Base-by-base conservation (phyloP, 1,140 invertebrate genomes). In the Planococcus citri region DNA sequence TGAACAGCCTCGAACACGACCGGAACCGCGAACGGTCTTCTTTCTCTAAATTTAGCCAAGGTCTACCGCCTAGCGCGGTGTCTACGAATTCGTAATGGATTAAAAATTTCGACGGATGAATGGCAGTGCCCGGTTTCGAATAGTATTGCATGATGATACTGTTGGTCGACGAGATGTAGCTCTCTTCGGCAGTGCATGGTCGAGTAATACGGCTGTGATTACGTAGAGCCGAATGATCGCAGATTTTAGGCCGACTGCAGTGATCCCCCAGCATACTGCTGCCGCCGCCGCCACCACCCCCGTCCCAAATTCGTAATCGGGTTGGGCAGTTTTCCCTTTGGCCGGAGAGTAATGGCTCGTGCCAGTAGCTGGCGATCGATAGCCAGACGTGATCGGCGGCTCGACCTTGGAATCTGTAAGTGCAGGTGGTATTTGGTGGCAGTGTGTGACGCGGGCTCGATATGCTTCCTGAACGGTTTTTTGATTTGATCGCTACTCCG, bases 351-450 rank as follows among this genome's bases (percentile, higher is more conserved):
- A 73, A 67, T 24, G 72, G 69, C 17, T 74, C 83, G 72, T 90
- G 87, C 67, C 85, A 86, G 78, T 91, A 92, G 68, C 88, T 90
- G 64, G 89, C 83, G 76, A 93, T 94, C 76, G 90, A 92, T 41
- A 94, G 81, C 91, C 92, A 94, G 21, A 94, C 85, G 27, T 88
- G 81, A 75, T 94, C 90, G 67, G 85, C 86, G 24, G 85, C 82
- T 68, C 84, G 83, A 20, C 91, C 91, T 73, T 86, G 83, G 75
- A 94, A 90, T 71, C 86, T 87, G 84, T 91, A 94, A 20, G 86
- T 88, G 79, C 91, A 94, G 12, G 88, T 92, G 37, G 90, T 91
- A 73, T 89, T 89, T 1, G 89, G 88, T 57, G 91, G 87, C 68
- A 94, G 79, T 21, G 90, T 90, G 78, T 94, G 91, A 64, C 88